These are phyloP conservation scores for Chiloscyllium punctatum DNA, from an alignment of 2,797 vertebrate species.

Conservation along the genomic window DNA sequence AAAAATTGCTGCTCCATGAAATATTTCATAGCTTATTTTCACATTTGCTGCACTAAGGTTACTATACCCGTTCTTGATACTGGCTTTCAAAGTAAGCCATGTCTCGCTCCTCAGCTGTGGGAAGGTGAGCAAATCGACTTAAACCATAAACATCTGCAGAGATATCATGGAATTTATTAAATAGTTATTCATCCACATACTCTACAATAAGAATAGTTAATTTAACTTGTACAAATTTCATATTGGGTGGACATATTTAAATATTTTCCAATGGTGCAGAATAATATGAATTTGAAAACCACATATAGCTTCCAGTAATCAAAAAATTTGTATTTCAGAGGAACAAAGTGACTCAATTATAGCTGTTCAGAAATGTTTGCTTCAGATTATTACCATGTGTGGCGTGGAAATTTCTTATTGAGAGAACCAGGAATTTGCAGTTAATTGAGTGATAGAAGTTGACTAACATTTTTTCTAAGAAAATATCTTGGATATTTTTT, in stretches of 20 bases:
- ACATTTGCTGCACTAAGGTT: constrained; percentile 31
- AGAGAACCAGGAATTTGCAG: background rate
- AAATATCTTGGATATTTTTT: background rate
- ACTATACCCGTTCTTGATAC: constrained; percentile 60
- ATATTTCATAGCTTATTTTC: background rate
- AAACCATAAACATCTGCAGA: constrained; percentile 11
- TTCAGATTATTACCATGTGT: background rate
- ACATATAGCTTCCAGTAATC: background rate
- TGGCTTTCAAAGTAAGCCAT: constrained; percentile 65
- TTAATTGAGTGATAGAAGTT: background rate
- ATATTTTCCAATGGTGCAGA: background rate
- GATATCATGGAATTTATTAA: background rate
- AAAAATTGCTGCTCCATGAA: background rate
- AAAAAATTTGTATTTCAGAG: background rate
- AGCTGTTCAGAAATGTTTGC: background rate
- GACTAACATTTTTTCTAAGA: background rate
- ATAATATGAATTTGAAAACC: background rate
- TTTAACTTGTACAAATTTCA: background rate
- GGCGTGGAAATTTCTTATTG: background rate
- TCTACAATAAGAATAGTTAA: background rate
- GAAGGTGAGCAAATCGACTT: constrained; percentile 30
- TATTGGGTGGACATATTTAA: background rate
- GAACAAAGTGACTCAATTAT: background rate
- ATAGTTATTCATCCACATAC: background rate
- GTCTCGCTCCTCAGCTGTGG: constrained; percentile 55